These are phyloP conservation scores for Guaruba guarouba DNA, from an alignment of 2,113 vertebrate genomes.

Conservation along the genomic window DNA sequence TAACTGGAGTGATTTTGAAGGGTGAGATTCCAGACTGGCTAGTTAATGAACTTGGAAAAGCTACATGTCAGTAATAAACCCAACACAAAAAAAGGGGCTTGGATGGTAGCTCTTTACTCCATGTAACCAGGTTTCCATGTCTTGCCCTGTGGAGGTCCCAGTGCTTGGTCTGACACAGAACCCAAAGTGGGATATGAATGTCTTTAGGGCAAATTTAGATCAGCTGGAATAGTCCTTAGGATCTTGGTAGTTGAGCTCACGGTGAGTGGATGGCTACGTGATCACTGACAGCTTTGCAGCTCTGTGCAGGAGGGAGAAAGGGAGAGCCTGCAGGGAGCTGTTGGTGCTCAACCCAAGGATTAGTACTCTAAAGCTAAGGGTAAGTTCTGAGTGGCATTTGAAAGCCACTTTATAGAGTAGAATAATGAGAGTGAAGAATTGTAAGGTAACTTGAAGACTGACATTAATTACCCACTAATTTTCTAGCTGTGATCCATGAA, in stretches of 20 bases:
- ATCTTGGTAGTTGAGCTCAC: background rate
- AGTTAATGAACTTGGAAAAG: background rate
- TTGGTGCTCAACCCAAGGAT: background rate
- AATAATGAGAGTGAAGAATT: background rate
- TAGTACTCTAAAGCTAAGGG: background rate
- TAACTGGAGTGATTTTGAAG: background rate
- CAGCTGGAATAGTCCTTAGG: background rate
- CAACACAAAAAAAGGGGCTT: background rate
- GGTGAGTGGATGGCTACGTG: background rate
- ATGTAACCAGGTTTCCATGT: background rate
- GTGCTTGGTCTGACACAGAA: background rate
- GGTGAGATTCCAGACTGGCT: background rate
- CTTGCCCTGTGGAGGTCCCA: background rate
- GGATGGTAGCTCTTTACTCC: background rate
- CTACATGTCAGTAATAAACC: background rate
- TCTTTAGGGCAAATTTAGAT: background rate
- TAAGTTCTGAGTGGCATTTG: background rate
- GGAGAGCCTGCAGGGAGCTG: background rate
- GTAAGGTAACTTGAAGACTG: constrained; percentile 25
- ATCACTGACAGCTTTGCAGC: background rate
- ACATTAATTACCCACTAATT: constrained; percentile 51
- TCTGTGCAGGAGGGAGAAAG: background rate
- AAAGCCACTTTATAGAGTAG: background rate
- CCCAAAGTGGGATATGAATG: fast-evolving
- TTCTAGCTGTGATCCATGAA: constrained; percentile 33